phyloP scores from a whole-genome alignment of 2,888 invertebrate genomes.

The Apomyelois bistriatella region DNA sequence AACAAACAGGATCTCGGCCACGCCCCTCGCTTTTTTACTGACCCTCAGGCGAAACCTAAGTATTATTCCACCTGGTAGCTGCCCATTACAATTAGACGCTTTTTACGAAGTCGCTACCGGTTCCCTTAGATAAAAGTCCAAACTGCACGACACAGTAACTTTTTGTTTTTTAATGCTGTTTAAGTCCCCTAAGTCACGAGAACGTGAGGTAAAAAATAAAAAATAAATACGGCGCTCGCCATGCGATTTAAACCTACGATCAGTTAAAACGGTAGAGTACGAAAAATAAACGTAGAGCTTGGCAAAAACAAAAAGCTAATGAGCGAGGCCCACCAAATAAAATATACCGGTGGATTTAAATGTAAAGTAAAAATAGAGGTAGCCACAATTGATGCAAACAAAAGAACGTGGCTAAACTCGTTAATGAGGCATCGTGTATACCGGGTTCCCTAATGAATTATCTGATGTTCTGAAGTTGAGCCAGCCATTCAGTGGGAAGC shows the following conservation, averaged over 20 bases:
- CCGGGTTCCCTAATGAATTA: slow-evolving; percentile 40
- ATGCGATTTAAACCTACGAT: slow-evolving; percentile 55
- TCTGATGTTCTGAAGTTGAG: slow-evolving; percentile 35
- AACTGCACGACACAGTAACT: slow-evolving; percentile 37
- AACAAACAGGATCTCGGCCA: slow-evolving; percentile 64
- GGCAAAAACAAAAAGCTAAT: slow-evolving; percentile 50
- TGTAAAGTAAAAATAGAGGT: slow-evolving; percentile 35
- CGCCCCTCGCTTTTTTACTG: slow-evolving; percentile 45
- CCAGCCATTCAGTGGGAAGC: slow-evolving; percentile 30
- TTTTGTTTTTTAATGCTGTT: slow-evolving; percentile 40
- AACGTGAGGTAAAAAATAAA: slow-evolving; percentile 38
- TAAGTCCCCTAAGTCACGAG: slow-evolving; percentile 52
- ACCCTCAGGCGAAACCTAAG: slow-evolving; percentile 43
- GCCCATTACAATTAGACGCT: slow-evolving; percentile 53
- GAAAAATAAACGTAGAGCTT: slow-evolving; percentile 49
- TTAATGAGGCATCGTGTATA: slow-evolving; percentile 51
- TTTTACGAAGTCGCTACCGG: slow-evolving; percentile 52
- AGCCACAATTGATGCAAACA: slow-evolving; percentile 33
- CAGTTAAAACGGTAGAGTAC: slow-evolving; percentile 59
- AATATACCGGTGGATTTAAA: slow-evolving; percentile 33
- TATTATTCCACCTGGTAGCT: slow-evolving; percentile 48
- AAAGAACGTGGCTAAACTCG: slow-evolving; percentile 33
- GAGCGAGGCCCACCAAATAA: slow-evolving; percentile 39
- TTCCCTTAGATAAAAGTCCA: slow-evolving; percentile 43
- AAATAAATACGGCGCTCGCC: slow-evolving; percentile 49